Conservation (phyloP, 1,140 invertebrate genomes). For the Nixonia krombeini region DNA sequence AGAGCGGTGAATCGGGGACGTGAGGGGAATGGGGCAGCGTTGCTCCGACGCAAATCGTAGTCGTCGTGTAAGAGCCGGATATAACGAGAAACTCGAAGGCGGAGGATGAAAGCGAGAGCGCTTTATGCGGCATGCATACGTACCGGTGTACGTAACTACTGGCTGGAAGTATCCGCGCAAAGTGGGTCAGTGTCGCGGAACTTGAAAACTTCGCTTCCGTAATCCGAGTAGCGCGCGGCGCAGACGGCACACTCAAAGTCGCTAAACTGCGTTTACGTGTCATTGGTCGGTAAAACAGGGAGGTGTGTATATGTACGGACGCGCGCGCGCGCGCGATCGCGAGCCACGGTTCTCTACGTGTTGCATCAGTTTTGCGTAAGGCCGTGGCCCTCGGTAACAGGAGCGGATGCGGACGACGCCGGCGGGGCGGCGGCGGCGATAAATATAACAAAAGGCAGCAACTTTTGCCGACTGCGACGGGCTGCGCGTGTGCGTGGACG, state of each 20-base stretch:
- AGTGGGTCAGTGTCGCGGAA: conserved; percentile 72
- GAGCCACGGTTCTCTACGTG: conserved; percentile 21
- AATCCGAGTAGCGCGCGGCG: conserved; percentile 60
- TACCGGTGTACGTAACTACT: conserved; percentile 61
- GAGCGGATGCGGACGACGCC: conserved; percentile 14
- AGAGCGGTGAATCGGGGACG: conserved; percentile 23
- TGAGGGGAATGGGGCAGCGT: conserved; percentile 41
- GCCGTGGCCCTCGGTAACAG: conserved; percentile 24
- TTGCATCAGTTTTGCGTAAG: conserved; percentile 42
- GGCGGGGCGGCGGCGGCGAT: background rate
- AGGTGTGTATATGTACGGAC: background rate
- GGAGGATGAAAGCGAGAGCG: conserved; percentile 60
- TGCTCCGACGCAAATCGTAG: conserved; percentile 7
- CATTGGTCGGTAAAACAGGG: conserved; percentile 39
- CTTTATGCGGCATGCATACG: conserved; percentile 63
- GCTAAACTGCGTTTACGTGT: conserved; percentile 45
- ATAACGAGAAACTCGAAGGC: conserved; percentile 47
- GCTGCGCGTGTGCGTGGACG: too few species aligned
- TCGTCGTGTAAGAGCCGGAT: conserved; percentile 21
- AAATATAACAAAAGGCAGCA: background rate
- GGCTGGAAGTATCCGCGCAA: conserved; percentile 62
- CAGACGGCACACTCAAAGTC: conserved; percentile 44
- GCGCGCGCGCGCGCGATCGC: too few species aligned
- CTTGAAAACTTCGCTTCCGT: conserved; percentile 72
- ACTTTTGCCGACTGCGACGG: too few species aligned